Percentiles rank a stretch among this genome's conserved stretches.
phyloP scores from a whole-genome alignment of 1,140 invertebrate genomes.

The Ctenoplectra terminalis region DNA sequence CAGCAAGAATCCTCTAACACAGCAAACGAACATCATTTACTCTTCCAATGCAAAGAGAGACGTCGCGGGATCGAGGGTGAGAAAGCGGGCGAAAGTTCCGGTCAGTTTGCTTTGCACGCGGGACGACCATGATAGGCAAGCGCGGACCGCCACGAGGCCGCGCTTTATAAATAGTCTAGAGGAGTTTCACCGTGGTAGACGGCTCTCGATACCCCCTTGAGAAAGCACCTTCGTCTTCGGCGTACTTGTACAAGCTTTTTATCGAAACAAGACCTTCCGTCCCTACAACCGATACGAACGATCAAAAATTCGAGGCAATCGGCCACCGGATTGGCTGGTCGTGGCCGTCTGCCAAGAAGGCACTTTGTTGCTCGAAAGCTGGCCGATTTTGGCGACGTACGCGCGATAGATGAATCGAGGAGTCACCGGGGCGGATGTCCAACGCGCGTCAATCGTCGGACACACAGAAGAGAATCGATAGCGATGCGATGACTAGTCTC shows the following conservation, averaged over 20 bases:
- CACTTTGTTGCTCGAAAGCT: slow-evolving; percentile 33
- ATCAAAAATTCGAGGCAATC: slow-evolving; percentile 25
- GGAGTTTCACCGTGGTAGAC: slow-evolving; percentile 51
- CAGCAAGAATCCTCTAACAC: neutral
- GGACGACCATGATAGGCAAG: slow-evolving; percentile 66
- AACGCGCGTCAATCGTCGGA: neutral
- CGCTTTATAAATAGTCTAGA: slow-evolving; percentile 63
- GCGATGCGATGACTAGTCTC: slow-evolving; percentile 12
- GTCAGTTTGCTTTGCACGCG: slow-evolving; percentile 61
- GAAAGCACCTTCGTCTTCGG: slow-evolving; percentile 54
- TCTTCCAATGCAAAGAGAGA: neutral
- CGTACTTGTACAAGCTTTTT: neutral
- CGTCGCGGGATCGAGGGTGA: slow-evolving; percentile 31
- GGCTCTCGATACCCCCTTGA: slow-evolving; percentile 29
- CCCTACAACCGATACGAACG: neutral
- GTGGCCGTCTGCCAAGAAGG: slow-evolving; percentile 33
- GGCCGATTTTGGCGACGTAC: slow-evolving; percentile 46
- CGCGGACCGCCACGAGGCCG: slow-evolving; percentile 57
- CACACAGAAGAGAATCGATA: neutral
- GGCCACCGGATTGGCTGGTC: neutral
- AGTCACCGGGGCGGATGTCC: slow-evolving; percentile 14
- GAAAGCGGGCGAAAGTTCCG: slow-evolving; percentile 52
- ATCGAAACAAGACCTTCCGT: slow-evolving; percentile 43
- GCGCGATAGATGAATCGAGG: slow-evolving; percentile 28
- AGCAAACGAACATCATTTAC: neutral